These are phyloP conservation scores for Brachypodius melanocephalos DNA, from an alignment of 2,113 vertebrate species.

Conservation along the genomic window DNA sequence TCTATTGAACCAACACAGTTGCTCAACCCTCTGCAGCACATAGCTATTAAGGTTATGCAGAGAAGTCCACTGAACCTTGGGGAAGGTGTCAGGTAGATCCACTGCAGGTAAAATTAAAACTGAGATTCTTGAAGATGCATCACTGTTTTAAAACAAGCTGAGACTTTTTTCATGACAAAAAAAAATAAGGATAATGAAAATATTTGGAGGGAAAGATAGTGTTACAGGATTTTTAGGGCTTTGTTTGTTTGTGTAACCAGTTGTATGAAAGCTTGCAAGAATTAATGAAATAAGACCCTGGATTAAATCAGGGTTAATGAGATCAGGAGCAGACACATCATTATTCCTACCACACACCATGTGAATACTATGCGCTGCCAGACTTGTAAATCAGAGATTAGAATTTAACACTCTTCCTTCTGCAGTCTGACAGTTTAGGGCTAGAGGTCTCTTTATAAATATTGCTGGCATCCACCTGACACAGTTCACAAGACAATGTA, in stretches of 20 bases:
- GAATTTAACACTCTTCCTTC: conserved; percentile 30
- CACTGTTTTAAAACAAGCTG: neutral
- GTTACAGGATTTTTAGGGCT: neutral
- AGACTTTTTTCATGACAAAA: neutral
- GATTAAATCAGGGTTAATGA: conserved; percentile 51
- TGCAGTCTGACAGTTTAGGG: conserved; percentile 17
- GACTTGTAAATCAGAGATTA: conserved; percentile 51
- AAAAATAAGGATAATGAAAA: neutral
- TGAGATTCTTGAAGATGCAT: neutral
- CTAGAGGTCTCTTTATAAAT: conserved; percentile 3
- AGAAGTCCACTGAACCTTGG: neutral
- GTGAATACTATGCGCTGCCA: neutral
- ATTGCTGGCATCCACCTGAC: conserved; percentile 9
- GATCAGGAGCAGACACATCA: conserved; percentile 44
- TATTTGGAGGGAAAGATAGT: neutral
- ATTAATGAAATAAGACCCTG: conserved; percentile 29
- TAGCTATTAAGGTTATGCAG: neutral
- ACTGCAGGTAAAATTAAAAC: neutral
- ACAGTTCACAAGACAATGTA: neutral
- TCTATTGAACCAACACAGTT: neutral
- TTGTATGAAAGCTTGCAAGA: conserved; percentile 12
- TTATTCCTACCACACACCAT: conserved; percentile 38
- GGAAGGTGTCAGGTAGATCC: neutral
- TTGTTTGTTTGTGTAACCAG: conserved; percentile 32
- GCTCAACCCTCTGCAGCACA: neutral